phyloP scores from a whole-genome alignment of 2,113 vertebrate genomes.

The Cyprinodon variegatus region DNA sequence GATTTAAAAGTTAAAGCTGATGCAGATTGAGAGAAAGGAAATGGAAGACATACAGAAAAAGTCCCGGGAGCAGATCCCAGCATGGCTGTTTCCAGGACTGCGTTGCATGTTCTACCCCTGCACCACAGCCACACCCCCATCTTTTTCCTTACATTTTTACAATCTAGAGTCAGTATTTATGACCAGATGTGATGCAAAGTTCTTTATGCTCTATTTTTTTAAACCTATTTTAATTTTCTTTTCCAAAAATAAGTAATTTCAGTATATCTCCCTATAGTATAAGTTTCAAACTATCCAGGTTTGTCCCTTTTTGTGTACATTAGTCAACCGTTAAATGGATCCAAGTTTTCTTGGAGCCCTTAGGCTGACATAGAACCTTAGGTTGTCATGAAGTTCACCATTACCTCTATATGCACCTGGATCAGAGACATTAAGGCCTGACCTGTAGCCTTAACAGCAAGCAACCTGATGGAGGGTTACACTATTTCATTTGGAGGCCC shows the following conservation, averaged over 20 bases:
- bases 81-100: too few relatives aligned
- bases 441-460: conserved; percentile 35
- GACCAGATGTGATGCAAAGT: background rate
- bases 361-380: background rate
- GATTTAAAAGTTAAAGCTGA: too few relatives aligned
- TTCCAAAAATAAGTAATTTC: too few relatives aligned
- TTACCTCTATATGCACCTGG: background rate
- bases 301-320: background rate
- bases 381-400: background rate
- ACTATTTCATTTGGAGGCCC: conserved; percentile 72
- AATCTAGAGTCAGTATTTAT: background rate
- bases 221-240: background rate
- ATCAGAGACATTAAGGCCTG: conserved; percentile 37
- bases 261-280: background rate
- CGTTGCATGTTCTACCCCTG: too few relatives aligned
- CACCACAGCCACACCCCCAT: background rate
- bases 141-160: background rate
- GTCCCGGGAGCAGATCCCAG: too few relatives aligned
- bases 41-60: too few relatives aligned
- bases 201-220: background rate
- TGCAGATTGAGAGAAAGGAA: too few relatives aligned
- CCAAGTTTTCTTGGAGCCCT: background rate
- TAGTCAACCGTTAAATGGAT: background rate
- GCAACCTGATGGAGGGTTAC: conserved; percentile 63
- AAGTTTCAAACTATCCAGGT: background rate